A percentile compares a stretch with the other conserved stretches of the same genome.
phyloP scores from a whole-genome alignment of 1,140 invertebrate species.

The Bombyx mori region DNA sequence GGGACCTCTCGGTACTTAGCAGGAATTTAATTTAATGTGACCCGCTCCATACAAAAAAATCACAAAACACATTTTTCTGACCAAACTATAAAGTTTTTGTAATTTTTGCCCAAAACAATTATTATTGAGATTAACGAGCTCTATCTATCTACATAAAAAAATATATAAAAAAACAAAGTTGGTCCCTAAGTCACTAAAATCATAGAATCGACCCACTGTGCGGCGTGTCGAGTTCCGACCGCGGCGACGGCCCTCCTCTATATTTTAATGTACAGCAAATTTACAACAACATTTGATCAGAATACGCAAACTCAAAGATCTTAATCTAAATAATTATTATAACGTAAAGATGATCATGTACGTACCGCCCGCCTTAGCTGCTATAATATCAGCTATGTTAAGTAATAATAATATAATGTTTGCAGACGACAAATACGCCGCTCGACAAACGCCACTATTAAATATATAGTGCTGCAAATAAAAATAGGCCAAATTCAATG shows the following conservation, averaged over 20 bases:
- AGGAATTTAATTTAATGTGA: too few species aligned
- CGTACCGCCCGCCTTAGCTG: slow-evolving; percentile 59
- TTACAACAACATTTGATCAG: slow-evolving; percentile 66
- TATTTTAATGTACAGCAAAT: slow-evolving; percentile 57
- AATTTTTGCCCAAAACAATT: too few species aligned
- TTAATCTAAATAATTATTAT: slow-evolving; percentile 54
- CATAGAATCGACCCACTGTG: too few species aligned
- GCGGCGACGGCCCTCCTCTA: background rate
- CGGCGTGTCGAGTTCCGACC: slow-evolving; percentile 25
- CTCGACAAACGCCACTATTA: slow-evolving; percentile 20
- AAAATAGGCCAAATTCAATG: slow-evolving; percentile 66
- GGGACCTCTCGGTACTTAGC: too few species aligned
- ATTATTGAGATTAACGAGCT: too few species aligned
- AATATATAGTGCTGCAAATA: slow-evolving; percentile 20
- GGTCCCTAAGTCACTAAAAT: too few species aligned
- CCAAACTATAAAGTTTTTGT: too few species aligned
- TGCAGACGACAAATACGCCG: slow-evolving; percentile 47
- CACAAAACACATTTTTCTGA: too few species aligned
- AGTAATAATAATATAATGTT: slow-evolving; percentile 53
- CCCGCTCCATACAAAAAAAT: too few species aligned
- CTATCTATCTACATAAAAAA: too few species aligned
- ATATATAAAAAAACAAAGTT: too few species aligned
- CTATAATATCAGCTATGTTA: slow-evolving; percentile 66
- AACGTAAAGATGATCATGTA: slow-evolving; percentile 49
- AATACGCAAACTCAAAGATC: slow-evolving; percentile 63